Percentiles rank a stretch among this genome's conserved stretches.
These are phyloP conservation scores for Sipha flava DNA, from an alignment of 1,140 invertebrate genomes.

Conservation along the genomic window DNA sequence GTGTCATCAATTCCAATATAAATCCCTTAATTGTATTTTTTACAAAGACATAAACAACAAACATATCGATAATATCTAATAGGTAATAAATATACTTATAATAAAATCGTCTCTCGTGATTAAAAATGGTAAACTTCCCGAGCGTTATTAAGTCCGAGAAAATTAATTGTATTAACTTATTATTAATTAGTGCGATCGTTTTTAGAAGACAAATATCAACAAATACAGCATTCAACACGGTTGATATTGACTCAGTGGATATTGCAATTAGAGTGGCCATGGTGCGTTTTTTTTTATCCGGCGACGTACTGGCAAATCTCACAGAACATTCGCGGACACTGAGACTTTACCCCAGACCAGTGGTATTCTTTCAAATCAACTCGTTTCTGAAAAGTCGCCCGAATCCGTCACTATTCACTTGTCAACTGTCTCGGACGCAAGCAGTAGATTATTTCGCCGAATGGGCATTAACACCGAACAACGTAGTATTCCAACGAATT, in stretches of 20 bases:
- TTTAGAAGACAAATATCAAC: background rate
- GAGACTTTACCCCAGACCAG: conserved; percentile 90
- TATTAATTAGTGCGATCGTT: background rate
- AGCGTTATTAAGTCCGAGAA: no score
- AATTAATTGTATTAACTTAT: no score
- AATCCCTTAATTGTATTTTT: no score
- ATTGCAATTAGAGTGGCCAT: conserved; percentile 97
- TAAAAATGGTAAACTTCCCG: no score
- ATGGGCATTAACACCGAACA: conserved; percentile 92
- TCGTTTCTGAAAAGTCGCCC: conserved; percentile 92
- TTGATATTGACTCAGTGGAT: conserved; percentile 96
- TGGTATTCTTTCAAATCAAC: conserved; percentile 97
- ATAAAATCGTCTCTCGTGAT: no score
- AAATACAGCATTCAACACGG: background rate
- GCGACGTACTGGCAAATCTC: conserved; percentile 94
- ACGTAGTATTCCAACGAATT: conserved; percentile 92
- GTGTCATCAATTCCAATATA: no score
- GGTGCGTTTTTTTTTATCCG: conserved; percentile 97
- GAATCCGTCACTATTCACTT: conserved; percentile 66
- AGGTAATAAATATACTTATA: no score
- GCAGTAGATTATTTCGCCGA: conserved; percentile 98
- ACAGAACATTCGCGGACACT: conserved; percentile 94
- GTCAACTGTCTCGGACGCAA: conserved; percentile 45
- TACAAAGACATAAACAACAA: no score
- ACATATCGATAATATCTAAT: no score